Conservation (phyloP, 2,113 vertebrate genomes). For the Numida meleagris region DNA sequence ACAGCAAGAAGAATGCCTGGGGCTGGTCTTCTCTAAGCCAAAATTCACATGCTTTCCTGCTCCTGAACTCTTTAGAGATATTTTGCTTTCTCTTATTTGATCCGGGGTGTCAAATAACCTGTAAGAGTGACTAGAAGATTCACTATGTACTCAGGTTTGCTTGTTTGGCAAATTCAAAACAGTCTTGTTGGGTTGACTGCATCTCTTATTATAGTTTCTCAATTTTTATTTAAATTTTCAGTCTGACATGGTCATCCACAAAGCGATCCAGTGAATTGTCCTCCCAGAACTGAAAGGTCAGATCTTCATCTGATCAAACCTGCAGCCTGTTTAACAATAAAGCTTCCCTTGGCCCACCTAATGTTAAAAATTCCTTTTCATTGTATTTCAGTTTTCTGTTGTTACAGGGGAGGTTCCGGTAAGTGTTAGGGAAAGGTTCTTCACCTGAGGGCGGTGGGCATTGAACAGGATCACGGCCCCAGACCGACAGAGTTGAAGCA, state of each 20-base stretch:
- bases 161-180: not conserved
- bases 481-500: too few species aligned
- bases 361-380: not conserved
- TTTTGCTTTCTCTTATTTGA: not conserved
- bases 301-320: not conserved
- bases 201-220: not conserved
- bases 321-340: not conserved
- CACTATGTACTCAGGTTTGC: not conserved
- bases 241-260: not conserved
- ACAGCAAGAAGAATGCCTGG: not conserved
- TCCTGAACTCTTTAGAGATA: not conserved
- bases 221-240: not conserved
- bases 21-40: not conserved
- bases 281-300: not conserved
- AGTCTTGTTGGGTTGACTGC: not conserved
- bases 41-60: not conserved
- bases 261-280: not conserved
- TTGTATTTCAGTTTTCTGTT: not conserved
- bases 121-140: not conserved
- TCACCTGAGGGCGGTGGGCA: too few species aligned
- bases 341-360: not conserved
- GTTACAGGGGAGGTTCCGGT: too few species aligned
- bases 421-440: too few species aligned
- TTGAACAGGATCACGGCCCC: too few species aligned
- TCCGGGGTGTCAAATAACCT: not conserved